Conservation (phyloP, 2,888 invertebrate genomes). For the Ochlodes sylvanus region DNA sequence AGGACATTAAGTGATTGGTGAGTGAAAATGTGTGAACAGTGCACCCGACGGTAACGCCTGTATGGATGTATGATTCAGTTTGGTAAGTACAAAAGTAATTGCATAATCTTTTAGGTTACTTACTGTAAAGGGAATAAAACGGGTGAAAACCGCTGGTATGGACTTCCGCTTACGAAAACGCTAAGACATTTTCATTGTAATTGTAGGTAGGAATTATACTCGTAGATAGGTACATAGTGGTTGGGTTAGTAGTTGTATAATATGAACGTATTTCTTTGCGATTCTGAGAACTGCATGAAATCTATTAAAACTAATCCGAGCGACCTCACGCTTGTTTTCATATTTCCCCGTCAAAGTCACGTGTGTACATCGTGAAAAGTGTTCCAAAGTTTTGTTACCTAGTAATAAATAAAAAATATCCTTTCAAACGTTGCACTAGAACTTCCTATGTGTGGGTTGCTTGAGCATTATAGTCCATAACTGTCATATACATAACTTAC, state of each 20-base stretch:
- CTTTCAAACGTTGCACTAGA: no score
- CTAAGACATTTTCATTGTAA: neutral
- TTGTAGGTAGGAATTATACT: no score
- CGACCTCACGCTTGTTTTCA: conserved; percentile 7
- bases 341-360: conserved; percentile 3
- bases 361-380: neutral
- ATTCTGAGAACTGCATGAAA: neutral
- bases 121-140: neutral
- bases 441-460: no score
- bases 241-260: neutral
- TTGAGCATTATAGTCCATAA: no score
- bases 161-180: neutral
- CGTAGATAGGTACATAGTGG: neutral
- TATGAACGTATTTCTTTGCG: neutral
- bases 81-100: conserved; percentile 46
- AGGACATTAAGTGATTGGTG: conserved; percentile 39
- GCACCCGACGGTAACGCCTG: conserved; percentile 64
- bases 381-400: neutral
- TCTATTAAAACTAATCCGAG: neutral
- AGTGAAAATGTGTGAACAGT: conserved; percentile 78
- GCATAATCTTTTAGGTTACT: conserved; percentile 18
- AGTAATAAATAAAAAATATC: neutral
- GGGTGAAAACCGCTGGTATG: neutral
- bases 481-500: no score
- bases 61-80: conserved; percentile 54